Base-by-base conservation (phyloP, 1,140 invertebrate species). In the Gryon sp. region DNA sequence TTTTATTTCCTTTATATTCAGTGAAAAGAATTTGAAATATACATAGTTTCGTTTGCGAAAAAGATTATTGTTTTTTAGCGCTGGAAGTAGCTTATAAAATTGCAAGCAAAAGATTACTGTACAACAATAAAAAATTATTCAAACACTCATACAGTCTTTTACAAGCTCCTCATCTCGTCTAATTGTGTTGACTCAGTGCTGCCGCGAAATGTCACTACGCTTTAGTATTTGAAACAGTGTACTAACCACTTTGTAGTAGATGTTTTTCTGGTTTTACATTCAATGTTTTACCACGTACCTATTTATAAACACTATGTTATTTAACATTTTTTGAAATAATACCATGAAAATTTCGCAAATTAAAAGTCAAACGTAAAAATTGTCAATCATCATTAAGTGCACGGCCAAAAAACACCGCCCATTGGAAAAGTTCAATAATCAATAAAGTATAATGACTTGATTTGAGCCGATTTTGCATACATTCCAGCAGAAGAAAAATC, bases 331-430 rank as follows among this genome's bases (percentile, higher is more conserved):
- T n/a, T n/a, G n/a, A n/a, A n/a, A n/a, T n/a, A n/a, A n/a, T n/a
- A n/a, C n/a, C n/a, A n/a, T n/a, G n/a, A n/a, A n/a, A n/a, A n/a
- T n/a, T n/a, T n/a, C n/a, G n/a, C n/a, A n/a, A n/a, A n/a, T 57
- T 40, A 22, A 41, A 57, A 50, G 15, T 22, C 34, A 24, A 26
- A 43, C 16, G 24, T 14, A 50, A 60, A 50, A 50, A 41, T 69
- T 69, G 65, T 69, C 65, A 52, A 48, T 68, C 43, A 68, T 68
- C 52, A 50, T 68, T 26, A 68, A 15, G 22, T 30, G 40, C 48
- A n/a, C 22, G n/a, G 4, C 11, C 24, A 45, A 53, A 11, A 57
- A 57, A 68, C 22, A 57, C 6, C 4, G 2, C 4, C 18, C 11
- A 16, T 38, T 20, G 28, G 38, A 32, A 68, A 46, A 46, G 28